A percentile compares a stretch with the other conserved stretches of the same genome.
Evolutionary conservation across 2,113 vertebrate genomes (phyloP).

Genomic region (Mandrillus leucophaeus): DNA sequence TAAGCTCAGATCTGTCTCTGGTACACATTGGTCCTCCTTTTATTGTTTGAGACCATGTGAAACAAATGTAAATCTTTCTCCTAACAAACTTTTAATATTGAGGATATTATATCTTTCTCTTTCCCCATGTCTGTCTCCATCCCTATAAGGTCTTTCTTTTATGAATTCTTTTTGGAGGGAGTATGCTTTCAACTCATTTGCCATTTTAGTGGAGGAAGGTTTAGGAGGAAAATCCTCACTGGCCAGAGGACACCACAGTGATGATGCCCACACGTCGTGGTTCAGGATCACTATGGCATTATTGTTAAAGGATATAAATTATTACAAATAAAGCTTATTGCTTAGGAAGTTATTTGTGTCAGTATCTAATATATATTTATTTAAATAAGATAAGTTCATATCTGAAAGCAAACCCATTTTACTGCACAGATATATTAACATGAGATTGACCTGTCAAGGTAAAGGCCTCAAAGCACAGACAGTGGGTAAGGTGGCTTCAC

Average conservation of each 20-base stretch:
- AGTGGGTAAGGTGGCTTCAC: not conserved
- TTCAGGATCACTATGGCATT: not conserved
- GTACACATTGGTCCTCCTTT: not conserved
- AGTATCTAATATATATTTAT: not conserved
- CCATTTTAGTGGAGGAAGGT: not conserved
- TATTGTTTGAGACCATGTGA: not conserved
- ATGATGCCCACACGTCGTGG: not conserved
- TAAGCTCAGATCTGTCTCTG: not conserved
- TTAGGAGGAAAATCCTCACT: not conserved
- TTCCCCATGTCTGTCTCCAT: not conserved
- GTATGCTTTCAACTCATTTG: conserved; percentile 11
- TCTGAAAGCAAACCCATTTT: not conserved
- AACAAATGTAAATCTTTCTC: conserved; percentile 36
- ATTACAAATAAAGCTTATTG: not conserved
- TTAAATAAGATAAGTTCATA: not conserved
- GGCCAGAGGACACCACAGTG: not conserved
- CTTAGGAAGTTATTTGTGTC: not conserved
- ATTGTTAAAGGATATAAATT: not conserved
- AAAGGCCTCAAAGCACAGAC: not conserved
- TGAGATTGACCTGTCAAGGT: not conserved
- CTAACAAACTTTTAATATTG: conserved; percentile 25
- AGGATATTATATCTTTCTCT: not conserved
- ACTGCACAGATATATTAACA: not conserved
- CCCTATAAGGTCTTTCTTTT: not conserved
- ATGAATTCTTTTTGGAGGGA: not conserved